These are phyloP conservation scores for Ichneumoninae sp. DNA, from an alignment of 2,888 invertebrate genomes.

Conservation along the genomic window DNA sequence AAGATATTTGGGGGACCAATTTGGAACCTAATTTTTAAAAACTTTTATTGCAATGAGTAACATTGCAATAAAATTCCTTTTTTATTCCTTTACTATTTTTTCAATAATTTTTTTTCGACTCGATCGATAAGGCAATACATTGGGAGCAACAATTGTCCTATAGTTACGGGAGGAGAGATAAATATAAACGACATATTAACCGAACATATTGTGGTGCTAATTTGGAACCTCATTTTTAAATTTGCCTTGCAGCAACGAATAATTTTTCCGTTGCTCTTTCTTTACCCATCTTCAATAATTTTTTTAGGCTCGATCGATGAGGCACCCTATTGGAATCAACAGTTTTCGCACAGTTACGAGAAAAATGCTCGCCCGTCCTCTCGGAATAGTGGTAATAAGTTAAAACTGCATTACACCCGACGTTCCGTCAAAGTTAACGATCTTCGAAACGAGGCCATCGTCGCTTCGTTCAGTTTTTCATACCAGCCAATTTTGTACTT, in stretches of 20 bases:
- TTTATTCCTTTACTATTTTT: too few species aligned
- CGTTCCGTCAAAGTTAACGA: conserved; percentile 67
- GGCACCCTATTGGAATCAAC: not conserved
- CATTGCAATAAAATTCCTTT: too few species aligned
- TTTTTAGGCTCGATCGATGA: too few species aligned
- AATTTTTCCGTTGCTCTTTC: not conserved
- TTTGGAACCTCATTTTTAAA: too few species aligned
- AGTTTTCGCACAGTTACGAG: not conserved
- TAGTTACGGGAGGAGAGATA: too few species aligned
- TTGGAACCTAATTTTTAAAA: not conserved
- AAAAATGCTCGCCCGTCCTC: conserved; percentile 21
- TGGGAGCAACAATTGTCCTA: too few species aligned
- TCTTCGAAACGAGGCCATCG: conserved; percentile 66
- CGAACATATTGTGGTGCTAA: too few species aligned
- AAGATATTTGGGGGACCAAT: not conserved
- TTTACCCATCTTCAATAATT: not conserved
- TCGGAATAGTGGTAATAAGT: conserved; percentile 60
- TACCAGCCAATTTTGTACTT: conserved; percentile 77
- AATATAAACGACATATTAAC: too few species aligned
- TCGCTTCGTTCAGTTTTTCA: conserved; percentile 56
- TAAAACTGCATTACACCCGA: conserved; percentile 68
- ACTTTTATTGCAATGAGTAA: too few species aligned
- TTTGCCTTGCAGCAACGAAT: too few species aligned
- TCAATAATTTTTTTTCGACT: too few species aligned
- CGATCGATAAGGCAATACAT: too few species aligned